Conservation (phyloP, 2,797 vertebrate species). For the Bradypodion pumilum region DNA sequence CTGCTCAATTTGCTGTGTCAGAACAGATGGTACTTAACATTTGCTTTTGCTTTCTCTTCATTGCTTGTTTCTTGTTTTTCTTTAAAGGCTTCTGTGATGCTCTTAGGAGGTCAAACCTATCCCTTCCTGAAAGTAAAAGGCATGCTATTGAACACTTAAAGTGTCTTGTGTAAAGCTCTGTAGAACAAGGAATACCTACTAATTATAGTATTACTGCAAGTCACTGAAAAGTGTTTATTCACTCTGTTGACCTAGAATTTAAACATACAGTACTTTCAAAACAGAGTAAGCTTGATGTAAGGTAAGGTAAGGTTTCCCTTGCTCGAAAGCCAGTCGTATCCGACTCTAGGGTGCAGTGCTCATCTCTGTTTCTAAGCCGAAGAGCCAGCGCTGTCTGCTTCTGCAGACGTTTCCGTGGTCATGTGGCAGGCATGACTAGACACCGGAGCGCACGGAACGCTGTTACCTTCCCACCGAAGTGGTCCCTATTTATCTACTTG, state of each 20-base stretch:
- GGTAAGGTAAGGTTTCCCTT: too few relatives aligned
- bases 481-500: too few relatives aligned
- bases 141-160: conserved; percentile 40
- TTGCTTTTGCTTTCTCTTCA: conserved; percentile 25
- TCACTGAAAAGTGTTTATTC: conserved; percentile 33
- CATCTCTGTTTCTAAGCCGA: too few relatives aligned
- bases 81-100: conserved; percentile 58
- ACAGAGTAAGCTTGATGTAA: background rate
- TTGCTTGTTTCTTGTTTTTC: conserved; percentile 52
- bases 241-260: conserved; percentile 26
- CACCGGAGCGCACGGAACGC: too few relatives aligned
- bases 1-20: conserved; percentile 60
- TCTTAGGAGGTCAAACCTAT: conserved; percentile 27
- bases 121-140: conserved; percentile 52
- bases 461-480: too few relatives aligned
- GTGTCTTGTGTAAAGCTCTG: conserved; percentile 38
- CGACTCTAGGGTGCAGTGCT: too few relatives aligned
- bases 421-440: too few relatives aligned
- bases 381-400: too few relatives aligned
- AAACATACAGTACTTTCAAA: conserved; percentile 1
- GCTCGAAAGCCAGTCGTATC: too few relatives aligned
- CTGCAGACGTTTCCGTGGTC: too few relatives aligned
- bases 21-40: conserved; percentile 57
- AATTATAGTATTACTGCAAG: background rate
- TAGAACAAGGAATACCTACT: conserved; percentile 50